Evolutionary conservation across 2,888 invertebrate species (phyloP), one percentile per base, ranked within the genome.

Genomic region (Cheiracanthium punctorium): DNA sequence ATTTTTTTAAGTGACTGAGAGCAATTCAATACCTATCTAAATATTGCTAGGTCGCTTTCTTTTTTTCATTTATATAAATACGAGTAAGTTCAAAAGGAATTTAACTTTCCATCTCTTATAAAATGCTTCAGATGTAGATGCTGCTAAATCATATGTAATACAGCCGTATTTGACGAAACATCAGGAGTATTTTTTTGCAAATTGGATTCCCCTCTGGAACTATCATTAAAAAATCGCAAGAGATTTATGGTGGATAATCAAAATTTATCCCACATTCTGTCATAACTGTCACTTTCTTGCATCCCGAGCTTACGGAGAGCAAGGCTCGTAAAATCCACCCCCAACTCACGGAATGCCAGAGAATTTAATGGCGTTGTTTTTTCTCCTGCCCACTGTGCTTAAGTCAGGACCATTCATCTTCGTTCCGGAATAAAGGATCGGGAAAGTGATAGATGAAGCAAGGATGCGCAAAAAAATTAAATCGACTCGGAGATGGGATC

Each of bases 311-410:
- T 17, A 10, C 7, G 12, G 17, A 17, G 48, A 48, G 48, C 48
- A 48, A 48, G 48, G 48, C 4, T 12, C 58, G 24, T 58, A 58
- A 58, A 48, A 58, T 24, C 20, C 58, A 24, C 58, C 58, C 24
- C 4, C 58, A 58, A 24, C 58, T 58, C 58, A 58, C 24, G 58
- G 12, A 58, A 58, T 58, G 24, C 5, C 58, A 24, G 24, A 20
- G 24, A 58, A 58, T 58, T 58, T 58, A 58, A 58, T 24, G 24
- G 58, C 58, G 58, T 58, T 58, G 58, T 58, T 20, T 58, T 58
- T 58, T 24, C 24, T 58, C 24, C 17, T 20, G 1, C 58, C 58
- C 20, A 5, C 14, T 20, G 4, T 58, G 20, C 58, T 24, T 24
- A 58, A 24, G 20, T 24, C 5, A 58, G 24, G 12, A 24, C 58